These are phyloP conservation scores for Cichladusa arquata DNA, from an alignment of 2,113 vertebrate species.

Conservation along the genomic window DNA sequence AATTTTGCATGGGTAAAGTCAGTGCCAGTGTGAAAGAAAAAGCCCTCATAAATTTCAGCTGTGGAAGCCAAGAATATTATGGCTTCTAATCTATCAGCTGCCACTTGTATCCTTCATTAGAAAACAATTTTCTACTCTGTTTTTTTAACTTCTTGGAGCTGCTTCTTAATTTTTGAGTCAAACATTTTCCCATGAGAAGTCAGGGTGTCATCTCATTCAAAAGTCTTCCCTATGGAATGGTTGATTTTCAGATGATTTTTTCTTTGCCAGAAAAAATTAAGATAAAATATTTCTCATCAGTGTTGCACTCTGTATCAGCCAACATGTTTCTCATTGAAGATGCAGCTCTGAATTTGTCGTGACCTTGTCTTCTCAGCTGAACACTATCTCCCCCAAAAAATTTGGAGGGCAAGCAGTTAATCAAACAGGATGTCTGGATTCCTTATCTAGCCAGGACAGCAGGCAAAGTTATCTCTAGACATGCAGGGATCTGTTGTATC, in stretches of 20 bases:
- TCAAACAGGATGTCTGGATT: neutral
- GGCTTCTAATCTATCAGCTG: neutral
- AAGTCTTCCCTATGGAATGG: neutral
- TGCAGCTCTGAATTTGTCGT: neutral
- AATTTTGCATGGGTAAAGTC: neutral
- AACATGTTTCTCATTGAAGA: neutral
- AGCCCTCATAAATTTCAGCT: neutral
- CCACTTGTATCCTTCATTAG: neutral
- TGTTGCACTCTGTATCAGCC: neutral
- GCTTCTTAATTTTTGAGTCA: neutral
- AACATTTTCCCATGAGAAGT: neutral
- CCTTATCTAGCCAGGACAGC: neutral
- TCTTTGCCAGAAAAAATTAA: neutral
- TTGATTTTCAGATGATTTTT: neutral
- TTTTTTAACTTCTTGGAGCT: neutral
- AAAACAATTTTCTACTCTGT: neutral
- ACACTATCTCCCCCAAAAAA: neutral
- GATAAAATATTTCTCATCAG: neutral
- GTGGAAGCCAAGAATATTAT: neutral
- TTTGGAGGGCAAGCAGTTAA: neutral
- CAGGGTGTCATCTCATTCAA: neutral
- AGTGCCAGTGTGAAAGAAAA: neutral
- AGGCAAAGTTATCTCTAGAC: neutral
- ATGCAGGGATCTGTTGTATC: neutral
- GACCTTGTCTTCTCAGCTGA: neutral